Percentiles rank a stretch among this genome's conserved stretches.
Evolutionary conservation across 92 coral and sea anemone species (phyloP).

Genomic region (Metridium senile): DNA sequence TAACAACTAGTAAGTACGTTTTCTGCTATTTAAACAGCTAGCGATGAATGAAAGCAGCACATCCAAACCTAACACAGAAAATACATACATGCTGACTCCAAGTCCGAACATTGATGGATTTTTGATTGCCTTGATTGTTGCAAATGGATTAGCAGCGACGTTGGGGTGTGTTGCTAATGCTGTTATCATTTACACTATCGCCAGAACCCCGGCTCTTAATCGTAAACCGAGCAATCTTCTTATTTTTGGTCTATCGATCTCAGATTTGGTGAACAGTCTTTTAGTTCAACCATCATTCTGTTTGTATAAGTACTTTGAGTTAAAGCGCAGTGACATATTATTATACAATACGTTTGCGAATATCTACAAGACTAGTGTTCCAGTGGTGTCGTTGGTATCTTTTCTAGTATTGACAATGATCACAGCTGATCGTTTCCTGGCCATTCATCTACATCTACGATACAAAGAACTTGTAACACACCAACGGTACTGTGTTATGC

Average conservation of each 20-base stretch:
- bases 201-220: slow-evolving; percentile 2
- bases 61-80: too few relatives aligned
- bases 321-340: background rate
- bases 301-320: slow-evolving; percentile 22
- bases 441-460: background rate
- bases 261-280: background rate
- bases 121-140: slow-evolving; percentile 7
- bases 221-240: slow-evolving; percentile 4
- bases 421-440: slow-evolving; percentile 13
- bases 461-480: slow-evolving; percentile 1
- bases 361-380: slow-evolving; percentile 4
- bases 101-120: background rate
- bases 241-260: slow-evolving; percentile 10
- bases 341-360: background rate
- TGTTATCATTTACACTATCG: background rate
- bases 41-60: too few relatives aligned
- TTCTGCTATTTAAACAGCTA: too few relatives aligned
- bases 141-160: slow-evolving; percentile 6
- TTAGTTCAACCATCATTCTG: slow-evolving; percentile 15
- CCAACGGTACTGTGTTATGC: background rate
- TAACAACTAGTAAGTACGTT: background rate
- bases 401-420: slow-evolving; percentile 5
- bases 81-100: too few relatives aligned
- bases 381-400: background rate
- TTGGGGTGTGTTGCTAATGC: background rate